Conservation (phyloP, 2,113 vertebrate genomes). For the Hucho hucho region DNA sequence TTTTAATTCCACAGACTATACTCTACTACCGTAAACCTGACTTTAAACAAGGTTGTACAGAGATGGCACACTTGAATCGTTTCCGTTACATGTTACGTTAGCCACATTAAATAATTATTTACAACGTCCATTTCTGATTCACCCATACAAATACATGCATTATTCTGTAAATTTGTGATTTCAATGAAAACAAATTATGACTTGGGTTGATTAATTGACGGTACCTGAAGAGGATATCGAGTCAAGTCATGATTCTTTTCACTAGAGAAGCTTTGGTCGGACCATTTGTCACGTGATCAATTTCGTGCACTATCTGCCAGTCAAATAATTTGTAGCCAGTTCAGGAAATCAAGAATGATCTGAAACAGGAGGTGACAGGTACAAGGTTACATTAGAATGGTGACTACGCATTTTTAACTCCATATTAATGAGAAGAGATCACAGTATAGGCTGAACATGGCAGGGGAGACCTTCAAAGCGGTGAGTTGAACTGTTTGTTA, state of each 20-base stretch:
- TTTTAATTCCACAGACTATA: no score
- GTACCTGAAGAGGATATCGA: neutral
- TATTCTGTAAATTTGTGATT: neutral
- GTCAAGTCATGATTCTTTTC: neutral
- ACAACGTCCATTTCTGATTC: neutral
- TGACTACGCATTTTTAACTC: neutral
- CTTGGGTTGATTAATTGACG: no score
- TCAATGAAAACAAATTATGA: neutral
- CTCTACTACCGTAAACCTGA: neutral
- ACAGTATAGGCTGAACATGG: conserved; percentile 40
- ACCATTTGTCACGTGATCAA: neutral
- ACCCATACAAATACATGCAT: neutral
- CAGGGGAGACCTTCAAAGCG: conserved; percentile 53
- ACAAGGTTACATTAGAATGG: neutral
- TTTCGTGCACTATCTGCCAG: neutral
- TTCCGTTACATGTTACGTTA: neutral
- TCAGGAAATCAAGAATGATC: conserved; percentile 3
- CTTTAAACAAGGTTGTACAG: neutral
- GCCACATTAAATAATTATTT: neutral
- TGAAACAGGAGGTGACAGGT: conserved; percentile 6
- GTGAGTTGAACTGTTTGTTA: conserved; percentile 56
- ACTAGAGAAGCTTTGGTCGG: neutral
- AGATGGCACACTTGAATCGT: neutral
- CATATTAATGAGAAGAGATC: neutral
- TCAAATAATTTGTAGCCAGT: neutral